These are phyloP conservation scores for Lasioglossum leucozonium DNA, from an alignment of 2,888 invertebrate genomes.

Conservation along the genomic window DNA sequence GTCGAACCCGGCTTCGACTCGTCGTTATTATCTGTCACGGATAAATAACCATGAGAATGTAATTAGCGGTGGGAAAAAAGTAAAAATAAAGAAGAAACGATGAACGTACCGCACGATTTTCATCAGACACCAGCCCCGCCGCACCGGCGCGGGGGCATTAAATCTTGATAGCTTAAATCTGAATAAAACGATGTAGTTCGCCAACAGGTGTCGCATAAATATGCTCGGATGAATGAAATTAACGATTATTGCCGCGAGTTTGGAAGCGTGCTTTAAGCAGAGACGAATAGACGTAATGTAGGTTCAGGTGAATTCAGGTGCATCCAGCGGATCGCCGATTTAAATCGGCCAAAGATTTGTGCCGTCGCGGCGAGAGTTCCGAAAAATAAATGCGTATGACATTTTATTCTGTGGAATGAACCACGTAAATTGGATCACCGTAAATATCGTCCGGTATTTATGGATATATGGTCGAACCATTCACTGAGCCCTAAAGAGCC, in stretches of 20 bases:
- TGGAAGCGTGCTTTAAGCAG: not conserved
- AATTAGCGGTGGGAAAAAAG: slow-evolving; percentile 2
- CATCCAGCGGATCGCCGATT: not conserved
- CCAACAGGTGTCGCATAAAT: slow-evolving; percentile 43
- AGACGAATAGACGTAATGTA: not conserved
- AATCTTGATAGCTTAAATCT: not conserved
- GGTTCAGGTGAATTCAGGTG: not conserved
- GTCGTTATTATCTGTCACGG: slow-evolving; percentile 12
- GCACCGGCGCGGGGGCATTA: too few relatives aligned
- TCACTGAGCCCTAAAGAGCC: not conserved
- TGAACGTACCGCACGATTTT: not conserved
- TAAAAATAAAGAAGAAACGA: not conserved
- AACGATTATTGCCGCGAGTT: slow-evolving; percentile 12
- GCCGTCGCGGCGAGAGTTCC: not conserved
- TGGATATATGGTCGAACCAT: not conserved
- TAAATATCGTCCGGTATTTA: not conserved
- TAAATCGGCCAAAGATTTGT: not conserved
- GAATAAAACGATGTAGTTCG: not conserved
- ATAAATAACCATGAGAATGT: not conserved
- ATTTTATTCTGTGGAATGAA: not conserved
- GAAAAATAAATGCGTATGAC: not conserved
- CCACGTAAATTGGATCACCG: not conserved
- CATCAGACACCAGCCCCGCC: not conserved
- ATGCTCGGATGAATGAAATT: slow-evolving; percentile 22
- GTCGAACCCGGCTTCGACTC: slow-evolving; percentile 24